Conservation (phyloP, 2,113 vertebrate species). For the Apistogramma diplotaenia region DNA sequence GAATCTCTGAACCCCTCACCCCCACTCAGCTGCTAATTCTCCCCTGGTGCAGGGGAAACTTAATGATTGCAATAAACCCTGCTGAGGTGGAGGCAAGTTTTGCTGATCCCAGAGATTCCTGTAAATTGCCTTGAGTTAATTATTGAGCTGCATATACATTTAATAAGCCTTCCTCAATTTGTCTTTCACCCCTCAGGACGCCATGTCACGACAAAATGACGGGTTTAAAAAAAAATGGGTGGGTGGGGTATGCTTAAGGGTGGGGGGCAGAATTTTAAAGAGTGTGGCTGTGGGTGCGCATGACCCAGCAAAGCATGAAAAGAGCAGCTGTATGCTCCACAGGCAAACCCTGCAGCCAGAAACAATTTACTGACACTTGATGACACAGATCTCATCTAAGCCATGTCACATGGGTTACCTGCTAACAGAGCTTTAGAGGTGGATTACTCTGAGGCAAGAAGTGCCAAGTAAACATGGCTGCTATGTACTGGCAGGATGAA, state of each 20-base stretch:
- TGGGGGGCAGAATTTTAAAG: neutral
- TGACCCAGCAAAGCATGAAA: neutral
- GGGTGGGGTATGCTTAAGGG: neutral
- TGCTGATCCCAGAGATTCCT: slow-evolving; percentile 79
- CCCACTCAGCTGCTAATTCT: slow-evolving; percentile 67
- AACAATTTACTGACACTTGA: slow-evolving; percentile 14
- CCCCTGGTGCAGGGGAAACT: slow-evolving; percentile 51
- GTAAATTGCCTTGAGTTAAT: slow-evolving; percentile 81
- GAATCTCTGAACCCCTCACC: slow-evolving; percentile 28
- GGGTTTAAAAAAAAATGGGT: neutral
- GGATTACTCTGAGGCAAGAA: neutral
- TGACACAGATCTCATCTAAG: slow-evolving; percentile 23
- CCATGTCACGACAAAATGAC: slow-evolving; percentile 63
- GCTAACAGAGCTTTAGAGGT: slow-evolving; percentile 1
- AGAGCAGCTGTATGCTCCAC: neutral
- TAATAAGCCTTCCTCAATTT: slow-evolving; percentile 76
- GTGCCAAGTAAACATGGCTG: slow-evolving; percentile 10
- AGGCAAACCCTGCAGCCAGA: slow-evolving; percentile 30
- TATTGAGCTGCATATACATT: slow-evolving; percentile 77
- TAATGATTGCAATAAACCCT: slow-evolving; percentile 79
- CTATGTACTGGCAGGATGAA: neutral
- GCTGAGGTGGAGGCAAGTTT: slow-evolving; percentile 77
- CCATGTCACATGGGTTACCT: slow-evolving; percentile 1
- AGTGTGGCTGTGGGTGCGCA: neutral
- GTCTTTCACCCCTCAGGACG: slow-evolving; percentile 68